Evolutionary conservation across 2,888 invertebrate genomes (phyloP).

Genomic region (Flexamia atlantica): DNA sequence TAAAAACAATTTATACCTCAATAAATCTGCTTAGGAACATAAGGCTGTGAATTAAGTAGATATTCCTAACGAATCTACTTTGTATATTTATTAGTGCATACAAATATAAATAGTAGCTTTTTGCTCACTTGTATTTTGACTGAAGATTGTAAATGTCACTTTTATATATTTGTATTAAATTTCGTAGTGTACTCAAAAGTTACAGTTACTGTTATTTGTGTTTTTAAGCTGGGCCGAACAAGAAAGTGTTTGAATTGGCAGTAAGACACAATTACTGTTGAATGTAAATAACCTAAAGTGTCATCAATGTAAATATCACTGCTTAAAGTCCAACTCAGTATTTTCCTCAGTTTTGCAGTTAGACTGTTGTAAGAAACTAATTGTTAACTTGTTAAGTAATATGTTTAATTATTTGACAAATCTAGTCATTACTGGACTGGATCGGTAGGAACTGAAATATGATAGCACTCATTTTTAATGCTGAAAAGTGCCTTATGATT

Average conservation of each 20-base stretch:
- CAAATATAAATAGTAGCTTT: background rate
- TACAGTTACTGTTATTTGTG: background rate
- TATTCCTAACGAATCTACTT: background rate
- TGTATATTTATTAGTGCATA: background rate
- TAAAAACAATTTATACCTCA: background rate
- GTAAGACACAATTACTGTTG: background rate
- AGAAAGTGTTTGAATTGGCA: background rate
- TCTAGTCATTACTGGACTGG: no score
- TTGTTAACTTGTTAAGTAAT: no score
- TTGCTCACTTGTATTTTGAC: background rate
- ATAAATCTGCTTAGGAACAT: background rate
- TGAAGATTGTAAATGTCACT: background rate
- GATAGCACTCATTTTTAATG: background rate
- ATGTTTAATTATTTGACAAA: no score
- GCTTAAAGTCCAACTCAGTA: no score
- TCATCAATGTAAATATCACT: no score
- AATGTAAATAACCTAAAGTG: no score
- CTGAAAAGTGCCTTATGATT: background rate
- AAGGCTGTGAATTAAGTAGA: constrained; percentile 37
- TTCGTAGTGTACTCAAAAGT: background rate
- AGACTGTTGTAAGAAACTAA: no score
- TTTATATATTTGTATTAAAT: background rate
- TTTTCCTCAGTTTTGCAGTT: no score
- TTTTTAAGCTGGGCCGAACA: background rate
- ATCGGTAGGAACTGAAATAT: no score